phyloP scores from a whole-genome alignment of 1,140 invertebrate genomes.

The Saccostrea cuccullata region DNA sequence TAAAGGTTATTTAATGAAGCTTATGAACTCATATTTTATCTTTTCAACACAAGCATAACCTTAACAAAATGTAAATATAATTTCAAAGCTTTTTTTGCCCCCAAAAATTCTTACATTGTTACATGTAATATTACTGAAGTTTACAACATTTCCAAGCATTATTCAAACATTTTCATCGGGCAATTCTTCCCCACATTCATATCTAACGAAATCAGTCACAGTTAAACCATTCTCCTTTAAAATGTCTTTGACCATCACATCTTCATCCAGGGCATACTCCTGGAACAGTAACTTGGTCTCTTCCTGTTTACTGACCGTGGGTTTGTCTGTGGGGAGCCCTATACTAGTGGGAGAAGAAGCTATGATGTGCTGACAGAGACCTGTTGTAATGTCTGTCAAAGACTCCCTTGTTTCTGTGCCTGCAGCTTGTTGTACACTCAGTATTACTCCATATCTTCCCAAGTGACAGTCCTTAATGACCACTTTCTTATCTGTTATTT shows the following conservation, averaged over 20 bases:
- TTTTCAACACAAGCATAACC: too few relatives aligned
- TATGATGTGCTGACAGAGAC: slow-evolving; percentile 20
- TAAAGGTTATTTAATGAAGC: too few relatives aligned
- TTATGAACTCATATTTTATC: too few relatives aligned
- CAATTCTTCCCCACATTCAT: slow-evolving; percentile 34
- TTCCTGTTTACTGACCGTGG: background rate
- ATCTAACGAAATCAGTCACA: slow-evolving; percentile 26
- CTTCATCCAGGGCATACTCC: slow-evolving; percentile 13
- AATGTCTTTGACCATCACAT: slow-evolving; percentile 13
- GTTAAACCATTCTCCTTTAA: slow-evolving; percentile 15
- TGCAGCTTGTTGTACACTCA: background rate
- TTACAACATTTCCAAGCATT: background rate
- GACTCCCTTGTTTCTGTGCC: background rate
- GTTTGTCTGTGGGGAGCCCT: background rate
- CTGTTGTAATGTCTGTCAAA: background rate
- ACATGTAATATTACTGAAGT: background rate
- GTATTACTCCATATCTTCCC: background rate
- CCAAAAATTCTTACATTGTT: background rate
- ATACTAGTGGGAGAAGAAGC: slow-evolving; percentile 13
- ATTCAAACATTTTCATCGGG: slow-evolving; percentile 5
- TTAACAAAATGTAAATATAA: background rate
- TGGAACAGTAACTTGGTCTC: slow-evolving; percentile 18
- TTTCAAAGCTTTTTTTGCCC: background rate
- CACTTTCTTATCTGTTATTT: slow-evolving; percentile 10
- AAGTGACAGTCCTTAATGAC: background rate